phyloP scores from a whole-genome alignment of 1,140 invertebrate genomes.

The Drosophila repletoides region DNA sequence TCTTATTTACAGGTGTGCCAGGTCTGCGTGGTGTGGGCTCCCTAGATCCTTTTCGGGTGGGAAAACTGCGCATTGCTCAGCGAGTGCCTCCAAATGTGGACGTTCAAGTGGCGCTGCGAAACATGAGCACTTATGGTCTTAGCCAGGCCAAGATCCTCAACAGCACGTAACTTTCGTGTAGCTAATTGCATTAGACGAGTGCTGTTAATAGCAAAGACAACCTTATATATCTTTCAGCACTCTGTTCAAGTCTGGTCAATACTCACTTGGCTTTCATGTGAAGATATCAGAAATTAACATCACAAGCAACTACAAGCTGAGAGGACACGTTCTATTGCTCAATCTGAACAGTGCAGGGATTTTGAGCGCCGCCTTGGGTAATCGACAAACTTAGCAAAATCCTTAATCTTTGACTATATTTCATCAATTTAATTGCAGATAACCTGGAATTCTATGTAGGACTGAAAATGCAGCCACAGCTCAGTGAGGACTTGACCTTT shows the following conservation, averaged over 20 bases:
- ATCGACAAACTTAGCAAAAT: neutral
- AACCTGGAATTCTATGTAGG: slow-evolving; percentile 36
- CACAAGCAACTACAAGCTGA: slow-evolving; percentile 22
- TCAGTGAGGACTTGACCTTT: slow-evolving; percentile 13
- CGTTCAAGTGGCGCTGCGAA: slow-evolving; percentile 35
- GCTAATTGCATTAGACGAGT: neutral
- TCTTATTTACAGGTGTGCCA: slow-evolving; percentile 33
- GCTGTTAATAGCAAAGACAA: neutral
- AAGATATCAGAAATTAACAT: slow-evolving; percentile 11
- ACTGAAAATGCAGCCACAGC: slow-evolving; percentile 17
- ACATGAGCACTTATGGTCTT: slow-evolving; percentile 40
- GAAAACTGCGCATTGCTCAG: slow-evolving; percentile 37
- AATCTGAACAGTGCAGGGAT: slow-evolving; percentile 34
- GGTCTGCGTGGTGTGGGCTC: slow-evolving; percentile 33
- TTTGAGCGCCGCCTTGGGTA: slow-evolving; percentile 16
- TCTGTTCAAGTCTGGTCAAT: slow-evolving; percentile 11
- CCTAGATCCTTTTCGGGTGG: slow-evolving; percentile 45
- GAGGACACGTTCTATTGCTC: slow-evolving; percentile 24
- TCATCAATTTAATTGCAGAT: too few relatives aligned
- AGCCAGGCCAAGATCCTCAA: slow-evolving; percentile 36
- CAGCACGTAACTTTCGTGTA: slow-evolving; percentile 25
- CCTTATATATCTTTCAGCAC: slow-evolving; percentile 4
- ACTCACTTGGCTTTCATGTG: slow-evolving; percentile 38
- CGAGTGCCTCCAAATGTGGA: slow-evolving; percentile 29
- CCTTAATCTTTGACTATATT: neutral